A percentile compares a stretch with the other conserved stretches of the same genome.
Conservation (phyloP, 2,888 invertebrate species). For the Aspidapion aeneum region DNA sequence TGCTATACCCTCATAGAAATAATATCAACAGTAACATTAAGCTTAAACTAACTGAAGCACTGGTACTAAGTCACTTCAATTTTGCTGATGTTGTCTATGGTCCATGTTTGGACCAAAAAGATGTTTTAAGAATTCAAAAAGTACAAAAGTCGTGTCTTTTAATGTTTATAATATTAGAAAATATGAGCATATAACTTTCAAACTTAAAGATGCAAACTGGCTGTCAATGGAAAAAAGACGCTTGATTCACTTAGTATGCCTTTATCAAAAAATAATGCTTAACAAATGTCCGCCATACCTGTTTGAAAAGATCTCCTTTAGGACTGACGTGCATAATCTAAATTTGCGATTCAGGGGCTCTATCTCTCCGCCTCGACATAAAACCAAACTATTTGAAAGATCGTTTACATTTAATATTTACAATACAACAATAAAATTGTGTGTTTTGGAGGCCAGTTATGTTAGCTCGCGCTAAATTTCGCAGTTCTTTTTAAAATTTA, state of each 20-base stretch:
- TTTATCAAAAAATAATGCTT: constrained; percentile 7
- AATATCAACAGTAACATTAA: not conserved
- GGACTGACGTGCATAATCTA: constrained; percentile 7
- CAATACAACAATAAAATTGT: too few species aligned
- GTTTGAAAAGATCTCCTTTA: not conserved
- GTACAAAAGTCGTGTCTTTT: too few species aligned
- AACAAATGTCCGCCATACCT: constrained; percentile 5
- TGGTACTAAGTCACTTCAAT: not conserved
- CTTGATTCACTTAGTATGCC: not conserved
- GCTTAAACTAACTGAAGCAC: not conserved
- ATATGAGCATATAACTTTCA: too few species aligned
- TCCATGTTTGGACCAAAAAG: too few species aligned
- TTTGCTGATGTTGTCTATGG: too few species aligned
- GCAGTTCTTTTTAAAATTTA: too few species aligned
- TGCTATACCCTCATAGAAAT: not conserved
- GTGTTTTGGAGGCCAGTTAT: too few species aligned
- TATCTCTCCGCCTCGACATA: not conserved
- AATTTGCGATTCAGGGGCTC: not conserved
- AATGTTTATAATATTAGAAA: too few species aligned
- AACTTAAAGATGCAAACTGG: constrained; percentile 9
- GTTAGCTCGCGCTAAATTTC: too few species aligned
- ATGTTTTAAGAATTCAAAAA: too few species aligned
- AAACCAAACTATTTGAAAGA: not conserved
- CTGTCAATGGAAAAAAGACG: constrained; percentile 7
- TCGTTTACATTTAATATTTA: not conserved